phyloP scores from a whole-genome alignment of 2,797 vertebrate genomes.

The Phataginus tricuspis region DNA sequence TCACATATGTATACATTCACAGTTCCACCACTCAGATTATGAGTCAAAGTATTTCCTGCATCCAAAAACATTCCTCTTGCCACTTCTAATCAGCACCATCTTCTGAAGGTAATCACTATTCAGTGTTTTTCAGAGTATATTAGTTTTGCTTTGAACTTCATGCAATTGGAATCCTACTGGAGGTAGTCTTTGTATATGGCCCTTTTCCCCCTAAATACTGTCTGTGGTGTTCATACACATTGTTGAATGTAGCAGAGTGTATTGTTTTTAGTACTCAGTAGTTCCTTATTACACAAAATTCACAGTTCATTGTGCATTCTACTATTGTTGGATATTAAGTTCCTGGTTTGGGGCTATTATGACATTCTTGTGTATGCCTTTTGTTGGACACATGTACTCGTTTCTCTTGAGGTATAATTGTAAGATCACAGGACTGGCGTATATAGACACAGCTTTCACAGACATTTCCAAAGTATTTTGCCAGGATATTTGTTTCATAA shows the following conservation, averaged over 20 bases:
- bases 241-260: neutral
- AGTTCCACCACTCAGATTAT: neutral
- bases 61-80: neutral
- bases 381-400: neutral
- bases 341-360: neutral
- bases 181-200: neutral
- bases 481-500: neutral
- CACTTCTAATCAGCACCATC: neutral
- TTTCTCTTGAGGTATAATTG: neutral
- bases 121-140: neutral
- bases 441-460: neutral
- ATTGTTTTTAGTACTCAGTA: neutral
- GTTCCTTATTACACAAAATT: neutral
- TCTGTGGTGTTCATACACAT: neutral
- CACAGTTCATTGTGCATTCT: neutral
- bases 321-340: neutral
- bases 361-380: neutral
- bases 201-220: neutral
- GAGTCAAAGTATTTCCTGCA: neutral
- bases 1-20: neutral
- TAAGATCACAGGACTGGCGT: neutral
- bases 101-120: neutral
- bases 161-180: neutral
- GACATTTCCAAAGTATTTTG: neutral
- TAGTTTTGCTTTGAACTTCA: neutral